A percentile compares a stretch with the other conserved stretches of the same genome.
Evolutionary conservation across 2,888 invertebrate genomes (phyloP).

Genomic region (Pammene fasciana): DNA sequence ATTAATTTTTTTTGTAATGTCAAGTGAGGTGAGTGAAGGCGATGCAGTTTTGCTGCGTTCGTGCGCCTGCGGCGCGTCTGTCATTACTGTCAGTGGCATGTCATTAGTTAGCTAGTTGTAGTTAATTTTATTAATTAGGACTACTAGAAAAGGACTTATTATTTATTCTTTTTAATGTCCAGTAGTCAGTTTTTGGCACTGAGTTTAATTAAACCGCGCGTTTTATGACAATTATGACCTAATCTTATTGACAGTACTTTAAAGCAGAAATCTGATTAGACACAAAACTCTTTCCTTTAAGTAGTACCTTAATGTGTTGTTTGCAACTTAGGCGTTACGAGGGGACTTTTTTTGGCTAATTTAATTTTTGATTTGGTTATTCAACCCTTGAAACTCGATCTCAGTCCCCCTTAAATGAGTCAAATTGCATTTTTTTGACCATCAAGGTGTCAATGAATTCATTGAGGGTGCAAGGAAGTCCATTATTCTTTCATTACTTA

Average conservation of each 20-base stretch:
- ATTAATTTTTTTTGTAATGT: slow-evolving; percentile 31
- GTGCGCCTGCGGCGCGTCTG: slow-evolving; percentile 18
- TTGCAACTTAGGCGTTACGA: background rate
- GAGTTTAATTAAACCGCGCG: background rate
- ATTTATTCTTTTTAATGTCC: slow-evolving; percentile 12
- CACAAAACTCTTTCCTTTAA: background rate
- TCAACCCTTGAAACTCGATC: slow-evolving; percentile 39
- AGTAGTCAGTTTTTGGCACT: slow-evolving; percentile 6
- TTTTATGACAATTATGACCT: background rate
- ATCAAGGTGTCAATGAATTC: slow-evolving; percentile 68
- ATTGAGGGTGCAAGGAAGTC: slow-evolving; percentile 60
- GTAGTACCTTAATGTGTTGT: too few species aligned
- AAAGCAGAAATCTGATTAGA: slow-evolving; percentile 12
- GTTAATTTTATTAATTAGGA: slow-evolving; percentile 30
- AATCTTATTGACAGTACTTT: background rate
- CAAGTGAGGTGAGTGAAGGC: background rate
- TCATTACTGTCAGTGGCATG: too few species aligned
- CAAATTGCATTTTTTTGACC: slow-evolving; percentile 62
- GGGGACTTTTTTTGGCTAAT: slow-evolving; percentile 38
- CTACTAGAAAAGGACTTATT: slow-evolving; percentile 12
- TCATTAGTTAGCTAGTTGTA: slow-evolving; percentile 10
- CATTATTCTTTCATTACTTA: slow-evolving; percentile 60
- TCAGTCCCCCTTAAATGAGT: slow-evolving; percentile 48
- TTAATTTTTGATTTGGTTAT: slow-evolving; percentile 25
- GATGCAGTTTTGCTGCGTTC: slow-evolving; percentile 19